These are phyloP conservation scores for Anguilla rostrata DNA, from an alignment of 2,113 vertebrate species.

Conservation along the genomic window DNA sequence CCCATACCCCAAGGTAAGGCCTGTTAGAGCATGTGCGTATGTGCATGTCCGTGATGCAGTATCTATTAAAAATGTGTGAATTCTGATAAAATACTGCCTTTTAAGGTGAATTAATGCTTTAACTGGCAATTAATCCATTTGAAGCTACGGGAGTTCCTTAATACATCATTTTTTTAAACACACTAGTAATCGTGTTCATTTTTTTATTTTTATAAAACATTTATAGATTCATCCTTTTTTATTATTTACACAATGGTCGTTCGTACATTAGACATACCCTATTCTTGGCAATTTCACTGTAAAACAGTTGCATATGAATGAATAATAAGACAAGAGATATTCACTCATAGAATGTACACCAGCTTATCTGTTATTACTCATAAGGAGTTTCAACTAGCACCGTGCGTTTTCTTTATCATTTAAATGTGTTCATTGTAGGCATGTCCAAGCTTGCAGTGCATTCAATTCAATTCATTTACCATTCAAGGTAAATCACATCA, in stretches of 20 bases:
- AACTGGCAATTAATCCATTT: neutral
- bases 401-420: neutral
- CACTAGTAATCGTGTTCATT: too few species aligned
- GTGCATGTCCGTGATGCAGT: neutral
- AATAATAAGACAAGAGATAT: neutral
- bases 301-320: neutral
- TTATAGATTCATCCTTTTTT: neutral
- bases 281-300: neutral
- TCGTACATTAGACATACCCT: neutral
- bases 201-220: neutral
- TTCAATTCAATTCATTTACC: neutral
- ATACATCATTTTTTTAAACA: neutral
- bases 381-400: neutral
- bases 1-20: constrained; percentile 86
- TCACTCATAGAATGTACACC: neutral
- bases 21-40: neutral
- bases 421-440: neutral
- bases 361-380: neutral
- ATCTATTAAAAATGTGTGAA: neutral
- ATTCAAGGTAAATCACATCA: neutral
- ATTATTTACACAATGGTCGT: neutral
- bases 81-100: neutral
- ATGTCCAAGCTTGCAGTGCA: neutral
- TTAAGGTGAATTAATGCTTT: neutral
- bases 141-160: neutral